Evolutionary conservation across 1,140 invertebrate genomes (phyloP).

Genomic region (Drosophila parvula): DNA sequence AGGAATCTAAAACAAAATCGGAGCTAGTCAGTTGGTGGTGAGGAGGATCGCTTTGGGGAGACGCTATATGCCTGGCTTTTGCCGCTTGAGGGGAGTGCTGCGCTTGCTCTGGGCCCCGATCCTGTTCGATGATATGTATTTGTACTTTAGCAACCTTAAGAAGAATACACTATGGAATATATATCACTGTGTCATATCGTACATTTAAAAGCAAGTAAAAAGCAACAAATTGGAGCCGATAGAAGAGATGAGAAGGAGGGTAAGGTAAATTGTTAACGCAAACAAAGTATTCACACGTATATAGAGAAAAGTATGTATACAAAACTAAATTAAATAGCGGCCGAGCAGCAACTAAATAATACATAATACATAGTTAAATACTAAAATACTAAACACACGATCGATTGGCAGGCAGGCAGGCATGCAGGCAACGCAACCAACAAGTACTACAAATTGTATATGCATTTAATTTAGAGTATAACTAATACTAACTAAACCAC

Average conservation of each 20-base stretch:
- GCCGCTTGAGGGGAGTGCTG: conserved; percentile 30
- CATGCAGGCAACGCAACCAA: conserved; percentile 63
- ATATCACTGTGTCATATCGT: conserved; percentile 83
- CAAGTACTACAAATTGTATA: conserved; percentile 77
- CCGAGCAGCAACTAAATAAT: conserved; percentile 69
- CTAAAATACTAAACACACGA: conserved; percentile 39
- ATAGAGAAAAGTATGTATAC: conserved; percentile 46
- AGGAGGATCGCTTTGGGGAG: conserved; percentile 9
- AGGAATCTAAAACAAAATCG: not conserved
- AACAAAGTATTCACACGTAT: conserved; percentile 60
- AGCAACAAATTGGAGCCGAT: conserved; percentile 43
- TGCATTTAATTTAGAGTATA: conserved; percentile 75
- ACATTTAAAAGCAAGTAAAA: conserved; percentile 73
- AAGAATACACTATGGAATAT: conserved; percentile 74
- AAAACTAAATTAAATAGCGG: conserved; percentile 72
- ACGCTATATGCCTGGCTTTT: conserved; percentile 22
- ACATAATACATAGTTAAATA: conserved; percentile 58
- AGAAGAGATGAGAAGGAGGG: not conserved
- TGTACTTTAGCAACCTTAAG: conserved; percentile 64
- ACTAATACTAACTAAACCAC: conserved; percentile 44
- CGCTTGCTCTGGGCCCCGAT: conserved; percentile 46
- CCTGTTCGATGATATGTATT: conserved; percentile 58
- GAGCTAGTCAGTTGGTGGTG: conserved; percentile 38
- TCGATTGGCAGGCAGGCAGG: conserved; percentile 55
- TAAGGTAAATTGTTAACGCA: conserved; percentile 58